Conservation (phyloP, 2,888 invertebrate species). For the Argyresthia goedartella region DNA sequence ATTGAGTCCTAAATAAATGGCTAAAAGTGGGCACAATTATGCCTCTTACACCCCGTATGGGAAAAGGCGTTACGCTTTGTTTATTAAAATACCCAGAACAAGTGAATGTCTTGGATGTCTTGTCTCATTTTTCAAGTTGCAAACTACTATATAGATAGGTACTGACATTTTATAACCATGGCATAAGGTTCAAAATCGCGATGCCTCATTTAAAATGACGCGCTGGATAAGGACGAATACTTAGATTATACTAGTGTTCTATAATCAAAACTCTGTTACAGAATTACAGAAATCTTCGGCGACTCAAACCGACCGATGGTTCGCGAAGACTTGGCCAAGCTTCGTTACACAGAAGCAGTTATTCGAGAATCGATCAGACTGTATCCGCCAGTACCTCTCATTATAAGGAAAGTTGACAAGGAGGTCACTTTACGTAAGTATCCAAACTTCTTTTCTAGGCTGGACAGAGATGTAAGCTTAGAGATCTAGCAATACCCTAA, state of each 20-base stretch:
- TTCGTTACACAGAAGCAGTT: constrained; percentile 47
- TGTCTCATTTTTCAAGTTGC: no score
- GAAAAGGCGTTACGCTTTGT: not conserved
- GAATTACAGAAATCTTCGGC: constrained; percentile 17
- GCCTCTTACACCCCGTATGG: no score
- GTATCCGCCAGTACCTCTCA: constrained; percentile 41
- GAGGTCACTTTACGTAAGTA: not conserved
- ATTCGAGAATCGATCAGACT: constrained; percentile 51
- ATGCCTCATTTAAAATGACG: no score
- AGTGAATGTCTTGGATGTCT: not conserved
- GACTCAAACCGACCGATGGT: constrained; percentile 22
- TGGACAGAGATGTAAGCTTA: not conserved
- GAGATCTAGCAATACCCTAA: not conserved
- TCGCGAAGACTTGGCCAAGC: constrained; percentile 33
- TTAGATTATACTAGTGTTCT: no score
- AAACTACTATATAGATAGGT: no score
- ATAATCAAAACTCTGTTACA: not conserved
- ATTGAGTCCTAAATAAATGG: no score
- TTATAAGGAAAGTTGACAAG: constrained; percentile 28
- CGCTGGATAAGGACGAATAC: no score
- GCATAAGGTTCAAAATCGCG: no score
- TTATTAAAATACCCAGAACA: not conserved
- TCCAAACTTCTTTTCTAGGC: not conserved
- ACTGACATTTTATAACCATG: no score
- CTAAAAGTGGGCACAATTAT: no score